Evolutionary conservation across 2,888 invertebrate species (phyloP), one percentile per base, ranked within the genome.

Genomic region (Trichacis sp.): DNA sequence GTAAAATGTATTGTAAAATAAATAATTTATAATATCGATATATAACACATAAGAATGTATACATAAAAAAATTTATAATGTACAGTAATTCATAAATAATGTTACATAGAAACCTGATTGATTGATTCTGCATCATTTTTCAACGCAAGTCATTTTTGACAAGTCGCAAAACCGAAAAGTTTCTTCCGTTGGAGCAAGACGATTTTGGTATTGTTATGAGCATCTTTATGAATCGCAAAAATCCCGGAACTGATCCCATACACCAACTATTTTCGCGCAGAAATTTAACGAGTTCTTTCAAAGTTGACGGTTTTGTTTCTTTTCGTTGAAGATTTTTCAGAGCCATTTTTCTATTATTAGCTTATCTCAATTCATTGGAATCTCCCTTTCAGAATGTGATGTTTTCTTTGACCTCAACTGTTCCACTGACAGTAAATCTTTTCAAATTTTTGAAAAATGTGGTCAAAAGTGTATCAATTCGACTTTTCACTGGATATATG

Each of bases 171-270:
- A 47, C 47, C 24, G 59, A 59, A 59, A 58, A 59, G 38, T 50
- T 55, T 50, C 64, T 33, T 14, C 54, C 55, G 11, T 59, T 54
- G 2, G 51, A 50, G 43, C 64, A 64, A 4, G 60, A 54, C 33
- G 56, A 53, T 11, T 55, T 51, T 1, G 64, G 60, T 42, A 60
- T 47, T 1, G 56, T 60, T 52, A 64, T 45, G 9, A 60, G 30
- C 38, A 56, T 47, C 12, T 42, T 29, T 43, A 60, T 24, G 48
- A 60, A 56, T 15, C 49, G 33, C 14, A 49, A 18, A 52, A 52
- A 64, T 38, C 48, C 56, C n/a, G 56, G 52, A 43, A 61, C 54
- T 18, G 54, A 43, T 17, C 24, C 40, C 36, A 5, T 30, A 9
- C 24, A 49, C 60, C 54, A 61, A 6, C 50, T 38, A 24, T 61